Conservation (phyloP, 2,888 invertebrate species). For the Galerucella calmariensis region DNA sequence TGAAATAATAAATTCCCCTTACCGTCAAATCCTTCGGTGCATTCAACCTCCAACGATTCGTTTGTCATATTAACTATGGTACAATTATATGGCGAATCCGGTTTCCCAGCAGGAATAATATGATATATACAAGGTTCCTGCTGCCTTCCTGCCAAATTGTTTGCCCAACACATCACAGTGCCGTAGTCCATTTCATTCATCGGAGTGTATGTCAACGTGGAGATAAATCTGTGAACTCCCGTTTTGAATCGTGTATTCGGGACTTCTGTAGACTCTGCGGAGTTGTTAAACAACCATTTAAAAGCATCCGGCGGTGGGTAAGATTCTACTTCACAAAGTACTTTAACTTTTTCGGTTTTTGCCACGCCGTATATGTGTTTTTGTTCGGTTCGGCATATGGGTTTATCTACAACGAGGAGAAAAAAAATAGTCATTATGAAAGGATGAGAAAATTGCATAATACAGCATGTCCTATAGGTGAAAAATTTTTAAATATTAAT, state of each 20-base stretch:
- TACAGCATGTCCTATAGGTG: too few relatives aligned
- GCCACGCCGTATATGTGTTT: conserved; percentile 87
- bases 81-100: conserved; percentile 83
- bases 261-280: conserved; percentile 83
- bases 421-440: not conserved
- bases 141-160: conserved; percentile 77
- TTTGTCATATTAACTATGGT: conserved; percentile 82
- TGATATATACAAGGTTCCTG: conserved; percentile 80
- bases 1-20: conserved; percentile 16
- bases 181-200: conserved; percentile 81
- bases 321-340: conserved; percentile 86
- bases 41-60: conserved; percentile 79
- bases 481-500: too few relatives aligned
- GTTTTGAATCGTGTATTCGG: conserved; percentile 74
- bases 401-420: conserved; percentile 75
- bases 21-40: conserved; percentile 80
- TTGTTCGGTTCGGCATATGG: conserved; percentile 80
- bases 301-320: conserved; percentile 85
- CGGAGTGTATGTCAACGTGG: conserved; percentile 81
- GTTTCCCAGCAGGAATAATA: conserved; percentile 80
- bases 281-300: conserved; percentile 91
- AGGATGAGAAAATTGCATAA: not conserved
- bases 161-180: conserved; percentile 75
- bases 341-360: conserved; percentile 81
- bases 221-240: conserved; percentile 68